A percentile compares a stretch with the other conserved stretches of the same genome.
Evolutionary conservation across 2,797 vertebrate genomes (phyloP).

Genomic region (Acomys russatus): DNA sequence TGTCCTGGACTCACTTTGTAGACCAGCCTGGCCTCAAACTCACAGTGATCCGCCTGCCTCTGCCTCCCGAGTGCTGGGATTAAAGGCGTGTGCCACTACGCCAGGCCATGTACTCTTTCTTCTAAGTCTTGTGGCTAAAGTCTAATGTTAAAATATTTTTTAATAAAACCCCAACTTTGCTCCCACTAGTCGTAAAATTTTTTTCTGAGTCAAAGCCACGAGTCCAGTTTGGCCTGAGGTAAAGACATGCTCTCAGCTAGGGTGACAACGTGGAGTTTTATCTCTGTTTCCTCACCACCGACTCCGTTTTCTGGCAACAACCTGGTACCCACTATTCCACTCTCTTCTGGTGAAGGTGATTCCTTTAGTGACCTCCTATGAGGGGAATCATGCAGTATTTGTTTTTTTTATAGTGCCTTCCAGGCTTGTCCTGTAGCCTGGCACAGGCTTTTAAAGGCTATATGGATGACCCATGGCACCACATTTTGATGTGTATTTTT

Average conservation of each 20-base stretch:
- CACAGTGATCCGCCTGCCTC: too few relatives aligned
- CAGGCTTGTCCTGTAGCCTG: not conserved
- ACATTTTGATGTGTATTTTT: not conserved
- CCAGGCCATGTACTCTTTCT: not conserved
- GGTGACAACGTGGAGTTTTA: not conserved
- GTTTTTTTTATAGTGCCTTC: not conserved
- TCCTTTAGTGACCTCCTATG: not conserved
- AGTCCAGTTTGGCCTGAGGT: not conserved
- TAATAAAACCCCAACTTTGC: not conserved
- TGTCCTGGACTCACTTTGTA: too few relatives aligned
- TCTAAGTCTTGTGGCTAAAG: not conserved
- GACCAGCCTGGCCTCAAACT: too few relatives aligned
- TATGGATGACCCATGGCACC: accelerated
- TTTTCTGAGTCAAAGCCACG: not conserved
- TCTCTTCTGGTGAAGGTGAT: not conserved
- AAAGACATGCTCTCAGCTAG: not conserved
- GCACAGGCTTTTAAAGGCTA: not conserved
- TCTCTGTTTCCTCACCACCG: not conserved
- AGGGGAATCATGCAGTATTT: not conserved
- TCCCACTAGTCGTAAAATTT: not conserved
- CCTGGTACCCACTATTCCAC: not conserved
- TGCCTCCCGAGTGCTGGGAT: too few relatives aligned
- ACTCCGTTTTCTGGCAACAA: not conserved
- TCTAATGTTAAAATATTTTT: not conserved
- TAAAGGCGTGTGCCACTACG: too few relatives aligned